Percentiles rank a stretch among this genome's conserved stretches.
Evolutionary conservation across 1,140 invertebrate genomes (phyloP).

Genomic region (Leptinotarsa lineolata): DNA sequence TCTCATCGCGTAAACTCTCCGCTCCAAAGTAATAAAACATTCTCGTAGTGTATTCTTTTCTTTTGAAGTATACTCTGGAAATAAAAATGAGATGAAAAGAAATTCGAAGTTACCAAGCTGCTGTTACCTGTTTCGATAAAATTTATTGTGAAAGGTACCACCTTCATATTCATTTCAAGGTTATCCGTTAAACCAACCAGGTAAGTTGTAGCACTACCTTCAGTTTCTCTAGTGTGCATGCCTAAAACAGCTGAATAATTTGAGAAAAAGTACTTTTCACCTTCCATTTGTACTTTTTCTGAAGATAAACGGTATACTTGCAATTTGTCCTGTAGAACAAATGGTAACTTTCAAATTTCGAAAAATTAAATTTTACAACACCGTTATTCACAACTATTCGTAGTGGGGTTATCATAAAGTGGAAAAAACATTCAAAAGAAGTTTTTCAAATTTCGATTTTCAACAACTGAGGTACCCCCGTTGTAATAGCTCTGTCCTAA

Average conservation of each 20-base stretch:
- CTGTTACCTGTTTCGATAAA: constrained; percentile 31
- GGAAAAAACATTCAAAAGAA: no score
- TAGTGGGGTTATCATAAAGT: no score
- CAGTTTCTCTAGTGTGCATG: constrained; percentile 31
- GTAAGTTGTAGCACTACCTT: constrained; percentile 31
- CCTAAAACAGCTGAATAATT: constrained; percentile 34
- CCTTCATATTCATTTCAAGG: constrained; percentile 34
- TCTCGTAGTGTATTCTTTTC: constrained; percentile 23
- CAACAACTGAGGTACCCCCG: no score
- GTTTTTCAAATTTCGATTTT: no score
- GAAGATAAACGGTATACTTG: constrained; percentile 27
- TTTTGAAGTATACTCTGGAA: constrained; percentile 15
- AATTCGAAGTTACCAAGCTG: constrained; percentile 34
- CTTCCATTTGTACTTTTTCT: constrained; percentile 14
- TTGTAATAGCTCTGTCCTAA: no score
- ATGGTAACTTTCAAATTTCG: constrained; percentile 9
- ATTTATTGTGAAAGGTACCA: constrained; percentile 24
- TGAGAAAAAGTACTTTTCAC: constrained; percentile 16
- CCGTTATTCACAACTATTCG: no score
- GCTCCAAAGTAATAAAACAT: constrained; percentile 36
- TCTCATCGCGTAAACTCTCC: constrained; percentile 25
- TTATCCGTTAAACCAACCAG: constrained; percentile 37
- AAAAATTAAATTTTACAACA: neutral
- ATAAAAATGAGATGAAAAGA: constrained; percentile 30
- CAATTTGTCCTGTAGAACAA: constrained; percentile 31